A percentile compares a stretch with the other conserved stretches of the same genome.
Evolutionary conservation across 2,113 vertebrate species (phyloP).

Genomic region (Merops nubicus): DNA sequence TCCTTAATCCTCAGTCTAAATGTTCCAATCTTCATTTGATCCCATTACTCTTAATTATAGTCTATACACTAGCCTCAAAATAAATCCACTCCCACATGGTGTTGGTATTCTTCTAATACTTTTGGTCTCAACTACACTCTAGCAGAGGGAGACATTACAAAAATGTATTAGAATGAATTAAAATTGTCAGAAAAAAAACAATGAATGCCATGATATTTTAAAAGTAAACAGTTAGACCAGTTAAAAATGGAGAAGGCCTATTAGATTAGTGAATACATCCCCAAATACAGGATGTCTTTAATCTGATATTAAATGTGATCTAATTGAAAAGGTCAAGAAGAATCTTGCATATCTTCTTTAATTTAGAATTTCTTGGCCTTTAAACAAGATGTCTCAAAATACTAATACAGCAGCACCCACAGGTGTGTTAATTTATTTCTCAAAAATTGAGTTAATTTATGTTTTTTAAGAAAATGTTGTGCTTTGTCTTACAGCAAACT

Average conservation of each 20-base stretch:
- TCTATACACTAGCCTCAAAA: not conserved
- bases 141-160: not conserved
- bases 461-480: not conserved
- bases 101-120: not conserved
- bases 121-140: not conserved
- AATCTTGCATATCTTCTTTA: not conserved
- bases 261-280: not conserved
- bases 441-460: not conserved
- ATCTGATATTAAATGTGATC: conserved; percentile 1
- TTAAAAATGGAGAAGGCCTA: conserved; percentile 25
- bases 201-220: not conserved
- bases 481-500: not conserved
- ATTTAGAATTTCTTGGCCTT: not conserved
- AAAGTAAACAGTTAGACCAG: conserved; percentile 32
- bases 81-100: not conserved
- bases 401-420: not conserved
- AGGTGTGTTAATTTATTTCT: not conserved
- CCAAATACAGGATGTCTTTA: conserved; percentile 9
- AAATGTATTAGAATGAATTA: conserved; percentile 14
- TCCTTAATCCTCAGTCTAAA: not conserved
- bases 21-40: not conserved
- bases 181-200: conserved; percentile 38
- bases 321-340: conserved; percentile 17
- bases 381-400: not conserved
- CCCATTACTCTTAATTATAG: not conserved